These are phyloP conservation scores for Antennarius maculatus DNA, from an alignment of 2,797 vertebrate species.

Conservation along the genomic window DNA sequence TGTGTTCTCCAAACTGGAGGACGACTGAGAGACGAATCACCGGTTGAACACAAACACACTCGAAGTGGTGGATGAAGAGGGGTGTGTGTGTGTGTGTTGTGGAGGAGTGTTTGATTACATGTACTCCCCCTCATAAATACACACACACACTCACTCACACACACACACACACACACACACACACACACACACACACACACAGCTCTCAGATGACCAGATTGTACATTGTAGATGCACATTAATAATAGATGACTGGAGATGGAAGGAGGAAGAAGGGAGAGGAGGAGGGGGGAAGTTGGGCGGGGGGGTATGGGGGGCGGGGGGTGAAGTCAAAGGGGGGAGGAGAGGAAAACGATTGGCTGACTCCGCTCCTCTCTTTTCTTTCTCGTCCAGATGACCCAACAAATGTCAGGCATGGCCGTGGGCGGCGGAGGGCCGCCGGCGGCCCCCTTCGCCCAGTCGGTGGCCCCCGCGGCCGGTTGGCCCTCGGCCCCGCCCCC, in stretches of 20 bases:
- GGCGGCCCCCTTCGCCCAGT: constrained; percentile 80
- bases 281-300: background rate
- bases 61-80: background rate
- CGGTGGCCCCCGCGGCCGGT: constrained; percentile 82
- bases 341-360: too few species aligned
- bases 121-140: background rate
- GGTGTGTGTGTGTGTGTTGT: background rate
- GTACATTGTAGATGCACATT: constrained; percentile 45
- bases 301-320: background rate
- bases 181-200: constrained; percentile 1
- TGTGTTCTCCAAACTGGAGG: too few species aligned
- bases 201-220: constrained; percentile 62
- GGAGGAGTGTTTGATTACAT: constrained; percentile 1
- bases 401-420: constrained; percentile 93
- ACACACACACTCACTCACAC: too few species aligned
- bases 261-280: constrained; percentile 15
- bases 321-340: background rate
- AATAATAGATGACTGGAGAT: constrained; percentile 60
- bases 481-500: constrained; percentile 80
- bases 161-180: too few species aligned
- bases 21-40: too few species aligned
- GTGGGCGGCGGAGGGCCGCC: constrained; percentile 75
- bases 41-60: too few species aligned
- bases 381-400: constrained; percentile 84
- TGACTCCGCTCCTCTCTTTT: background rate